A percentile compares a stretch with the other conserved stretches of the same genome.
Evolutionary conservation across 2,113 vertebrate species (phyloP).

Genomic region (Procavia capensis): DNA sequence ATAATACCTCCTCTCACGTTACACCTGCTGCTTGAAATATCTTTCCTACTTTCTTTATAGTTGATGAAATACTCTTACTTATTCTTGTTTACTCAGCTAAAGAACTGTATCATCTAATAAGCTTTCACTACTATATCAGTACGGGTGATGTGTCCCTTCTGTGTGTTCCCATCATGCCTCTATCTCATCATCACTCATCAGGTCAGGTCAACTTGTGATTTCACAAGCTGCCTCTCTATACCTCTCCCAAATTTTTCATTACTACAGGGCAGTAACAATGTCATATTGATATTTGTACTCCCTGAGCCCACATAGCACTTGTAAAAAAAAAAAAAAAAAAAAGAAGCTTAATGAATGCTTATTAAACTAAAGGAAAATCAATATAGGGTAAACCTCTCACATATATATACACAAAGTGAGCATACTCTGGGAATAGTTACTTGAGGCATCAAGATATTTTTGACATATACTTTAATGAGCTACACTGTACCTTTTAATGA

Average conservation of each 20-base stretch:
- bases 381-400: neutral
- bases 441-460: neutral
- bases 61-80: neutral
- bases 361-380: slow-evolving; percentile 17
- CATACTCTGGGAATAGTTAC: neutral
- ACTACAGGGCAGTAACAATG: neutral
- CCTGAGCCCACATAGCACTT: neutral
- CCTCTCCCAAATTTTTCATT: neutral
- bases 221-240: neutral
- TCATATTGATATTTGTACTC: neutral
- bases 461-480: neutral
- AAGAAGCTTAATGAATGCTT: neutral
- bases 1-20: neutral
- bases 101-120: neutral
- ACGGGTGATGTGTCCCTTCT: neutral
- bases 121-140: neutral
- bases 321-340: neutral
- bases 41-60: neutral
- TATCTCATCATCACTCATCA: neutral
- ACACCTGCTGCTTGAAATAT: neutral
- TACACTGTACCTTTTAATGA: neutral
- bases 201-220: fast-evolving
- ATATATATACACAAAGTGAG: neutral
- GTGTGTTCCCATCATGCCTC: neutral
- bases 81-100: neutral